Evolutionary conservation across 64 coral and sea anemone genomes (phyloP).

Genomic region (Pocillopora damicornis): DNA sequence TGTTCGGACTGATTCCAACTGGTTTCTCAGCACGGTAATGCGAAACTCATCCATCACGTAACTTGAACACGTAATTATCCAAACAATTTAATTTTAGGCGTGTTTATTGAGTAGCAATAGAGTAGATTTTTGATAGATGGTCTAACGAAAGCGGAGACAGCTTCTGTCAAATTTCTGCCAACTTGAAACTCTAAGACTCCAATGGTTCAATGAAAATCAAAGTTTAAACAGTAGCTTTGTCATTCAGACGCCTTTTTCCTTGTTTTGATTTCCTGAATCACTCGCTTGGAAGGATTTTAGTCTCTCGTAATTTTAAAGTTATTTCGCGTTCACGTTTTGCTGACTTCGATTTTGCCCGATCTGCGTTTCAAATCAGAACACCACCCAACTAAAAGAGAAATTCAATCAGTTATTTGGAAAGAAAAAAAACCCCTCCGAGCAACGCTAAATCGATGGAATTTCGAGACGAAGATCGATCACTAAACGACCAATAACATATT

Average conservation of each 20-base stretch:
- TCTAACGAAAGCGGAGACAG: not conserved
- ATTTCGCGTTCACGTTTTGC: not conserved
- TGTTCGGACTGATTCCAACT: not conserved
- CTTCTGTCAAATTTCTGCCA: slow-evolving; percentile 17
- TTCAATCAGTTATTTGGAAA: not conserved
- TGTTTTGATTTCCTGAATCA: slow-evolving; percentile 14
- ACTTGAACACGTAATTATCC: not conserved
- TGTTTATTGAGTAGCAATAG: not conserved
- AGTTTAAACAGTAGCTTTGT: not conserved
- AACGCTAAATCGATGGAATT: too few relatives aligned
- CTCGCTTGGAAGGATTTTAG: slow-evolving; percentile 6
- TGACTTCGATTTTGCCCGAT: not conserved
- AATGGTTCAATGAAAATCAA: not conserved
- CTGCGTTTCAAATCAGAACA: not conserved
- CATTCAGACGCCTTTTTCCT: not conserved
- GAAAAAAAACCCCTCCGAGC: not conserved
- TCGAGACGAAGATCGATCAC: too few relatives aligned
- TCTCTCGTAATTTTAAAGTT: not conserved
- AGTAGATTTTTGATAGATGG: not conserved
- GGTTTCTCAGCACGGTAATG: not conserved
- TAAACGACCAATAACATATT: too few relatives aligned
- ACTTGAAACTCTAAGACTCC: not conserved
- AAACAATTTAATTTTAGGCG: not conserved
- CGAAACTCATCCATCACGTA: not conserved
- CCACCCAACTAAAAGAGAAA: not conserved